Evolutionary conservation across 2,888 invertebrate species (phyloP).

Genomic region (Tuberolachnus salignus): DNA sequence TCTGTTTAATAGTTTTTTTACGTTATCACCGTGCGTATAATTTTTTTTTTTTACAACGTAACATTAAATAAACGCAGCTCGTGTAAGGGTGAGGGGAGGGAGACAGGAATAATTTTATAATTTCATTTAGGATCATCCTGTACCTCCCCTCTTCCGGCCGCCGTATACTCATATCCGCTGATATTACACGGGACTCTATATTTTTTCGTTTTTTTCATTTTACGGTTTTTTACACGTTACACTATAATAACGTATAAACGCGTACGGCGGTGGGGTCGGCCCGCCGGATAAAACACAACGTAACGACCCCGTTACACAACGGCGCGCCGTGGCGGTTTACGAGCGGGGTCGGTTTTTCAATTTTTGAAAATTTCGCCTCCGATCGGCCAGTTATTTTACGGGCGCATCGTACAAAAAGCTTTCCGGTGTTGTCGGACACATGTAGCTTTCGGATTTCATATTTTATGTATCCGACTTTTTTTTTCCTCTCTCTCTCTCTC

Average conservation of each 20-base stretch:
- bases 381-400: background rate
- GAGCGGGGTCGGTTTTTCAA: background rate
- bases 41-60: background rate
- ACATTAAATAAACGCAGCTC: no score
- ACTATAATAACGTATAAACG: background rate
- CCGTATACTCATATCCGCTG: no score
- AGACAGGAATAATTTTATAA: background rate
- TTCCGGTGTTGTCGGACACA: constrained; percentile 47
- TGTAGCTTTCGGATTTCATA: constrained; percentile 10
- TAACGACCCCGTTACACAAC: background rate
- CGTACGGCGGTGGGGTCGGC: background rate
- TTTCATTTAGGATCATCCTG: background rate
- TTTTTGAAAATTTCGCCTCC: background rate
- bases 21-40: no score
- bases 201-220: background rate
- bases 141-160: background rate
- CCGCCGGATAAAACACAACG: no score
- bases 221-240: no score
- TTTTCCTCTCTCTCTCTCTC: background rate
- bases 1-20: no score
- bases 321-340: background rate
- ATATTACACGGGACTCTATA: background rate
- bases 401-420: constrained; percentile 41
- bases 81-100: background rate
- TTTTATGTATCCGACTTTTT: constrained; percentile 19